A percentile compares a stretch with the other conserved stretches of the same genome.
Conservation (phyloP, 2,797 vertebrate species). For the Squalus acanthias region DNA sequence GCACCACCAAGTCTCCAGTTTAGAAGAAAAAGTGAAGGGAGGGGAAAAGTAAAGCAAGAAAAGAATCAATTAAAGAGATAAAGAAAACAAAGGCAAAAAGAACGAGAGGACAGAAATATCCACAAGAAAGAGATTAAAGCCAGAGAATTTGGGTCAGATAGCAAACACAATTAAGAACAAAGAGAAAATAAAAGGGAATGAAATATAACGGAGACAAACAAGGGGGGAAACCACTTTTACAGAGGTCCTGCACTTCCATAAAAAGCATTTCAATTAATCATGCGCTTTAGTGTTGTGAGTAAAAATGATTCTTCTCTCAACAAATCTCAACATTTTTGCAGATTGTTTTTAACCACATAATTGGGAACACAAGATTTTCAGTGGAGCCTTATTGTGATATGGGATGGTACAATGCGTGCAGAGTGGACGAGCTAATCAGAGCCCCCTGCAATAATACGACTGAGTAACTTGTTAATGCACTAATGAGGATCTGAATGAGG, state of each 20-base stretch:
- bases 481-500: not conserved
- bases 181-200: not conserved
- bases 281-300: not conserved
- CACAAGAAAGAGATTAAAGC: conserved; percentile 18
- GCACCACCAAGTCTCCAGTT: not conserved
- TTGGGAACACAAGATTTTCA: not conserved
- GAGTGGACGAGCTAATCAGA: not conserved
- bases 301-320: not conserved
- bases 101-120: not conserved
- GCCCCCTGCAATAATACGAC: not conserved
- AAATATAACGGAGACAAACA: not conserved
- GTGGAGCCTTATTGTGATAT: not conserved
- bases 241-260: not conserved
- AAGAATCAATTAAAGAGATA: conserved; percentile 13
- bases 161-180: conserved; percentile 30
- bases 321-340: not conserved
- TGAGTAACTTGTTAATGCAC: not conserved
- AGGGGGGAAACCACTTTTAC: not conserved
- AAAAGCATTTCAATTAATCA: no score
- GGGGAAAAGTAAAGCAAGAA: not conserved
- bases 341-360: not conserved
- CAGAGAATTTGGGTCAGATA: conserved; percentile 17
- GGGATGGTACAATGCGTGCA: not conserved
- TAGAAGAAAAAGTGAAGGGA: not conserved
- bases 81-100: conserved; percentile 17